Percentiles rank a stretch among this genome's conserved stretches.
Conservation (phyloP, 2,888 invertebrate species). For the Drosophila silvestris region DNA sequence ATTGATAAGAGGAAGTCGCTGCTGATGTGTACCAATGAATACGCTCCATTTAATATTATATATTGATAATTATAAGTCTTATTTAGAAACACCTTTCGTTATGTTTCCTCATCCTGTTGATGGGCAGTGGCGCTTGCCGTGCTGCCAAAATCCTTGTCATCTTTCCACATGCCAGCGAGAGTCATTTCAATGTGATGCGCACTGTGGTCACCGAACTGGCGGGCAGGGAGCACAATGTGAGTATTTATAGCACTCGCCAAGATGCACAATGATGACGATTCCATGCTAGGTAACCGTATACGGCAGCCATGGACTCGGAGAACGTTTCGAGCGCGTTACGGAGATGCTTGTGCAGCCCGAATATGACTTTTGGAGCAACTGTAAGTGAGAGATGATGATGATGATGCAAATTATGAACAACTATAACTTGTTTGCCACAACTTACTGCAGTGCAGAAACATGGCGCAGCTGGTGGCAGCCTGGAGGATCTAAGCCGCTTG, state of each 20-base stretch:
- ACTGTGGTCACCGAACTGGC: slow-evolving; percentile 85
- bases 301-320: slow-evolving; percentile 82
- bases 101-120: slow-evolving; percentile 4
- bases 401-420: not conserved
- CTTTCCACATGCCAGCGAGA: slow-evolving; percentile 83
- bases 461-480: slow-evolving; percentile 54
- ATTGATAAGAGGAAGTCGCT: slow-evolving; percentile 55
- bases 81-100: not conserved
- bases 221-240: slow-evolving; percentile 85
- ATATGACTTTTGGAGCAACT: slow-evolving; percentile 82
- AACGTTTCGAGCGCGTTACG: slow-evolving; percentile 80
- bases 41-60: slow-evolving; percentile 1
- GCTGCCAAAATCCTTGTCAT: slow-evolving; percentile 80
- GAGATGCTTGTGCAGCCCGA: slow-evolving; percentile 81
- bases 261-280: not conserved
- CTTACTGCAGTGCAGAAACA: slow-evolving; percentile 64
- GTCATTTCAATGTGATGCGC: slow-evolving; percentile 85
- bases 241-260: slow-evolving; percentile 15
- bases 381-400: slow-evolving; percentile 57
- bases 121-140: slow-evolving; percentile 4
- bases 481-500: slow-evolving; percentile 61
- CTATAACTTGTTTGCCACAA: not conserved
- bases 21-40: slow-evolving; percentile 72
- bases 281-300: slow-evolving; percentile 80
- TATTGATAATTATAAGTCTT: not conserved